phyloP scores from a whole-genome alignment of 2,888 invertebrate species.

The Amaurobius ferox region DNA sequence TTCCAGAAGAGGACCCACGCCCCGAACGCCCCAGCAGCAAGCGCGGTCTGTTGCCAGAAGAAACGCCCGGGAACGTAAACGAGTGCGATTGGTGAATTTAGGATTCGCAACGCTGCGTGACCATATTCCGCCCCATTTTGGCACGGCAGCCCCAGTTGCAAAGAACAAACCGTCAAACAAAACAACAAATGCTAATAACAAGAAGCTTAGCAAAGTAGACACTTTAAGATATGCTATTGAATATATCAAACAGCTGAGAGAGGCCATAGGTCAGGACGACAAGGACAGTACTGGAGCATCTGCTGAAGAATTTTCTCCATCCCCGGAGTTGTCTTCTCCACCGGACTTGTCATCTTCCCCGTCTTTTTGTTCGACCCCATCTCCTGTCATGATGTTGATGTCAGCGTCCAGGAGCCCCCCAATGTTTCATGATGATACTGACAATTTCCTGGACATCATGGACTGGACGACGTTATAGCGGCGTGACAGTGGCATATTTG shows the following conservation, averaged over 20 bases:
- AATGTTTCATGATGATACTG: conserved; percentile 42
- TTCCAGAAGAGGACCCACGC: conserved; percentile 35
- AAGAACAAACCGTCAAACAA: background rate
- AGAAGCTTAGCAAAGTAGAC: conserved; percentile 80
- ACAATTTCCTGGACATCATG: conserved; percentile 56
- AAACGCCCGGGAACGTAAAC: conserved; percentile 94
- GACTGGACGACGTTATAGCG: conserved; percentile 60
- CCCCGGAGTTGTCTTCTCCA: conserved; percentile 15
- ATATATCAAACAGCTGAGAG: conserved; percentile 90
- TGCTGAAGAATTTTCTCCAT: background rate
- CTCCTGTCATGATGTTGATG: conserved; percentile 45
- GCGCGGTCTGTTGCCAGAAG: conserved; percentile 89
- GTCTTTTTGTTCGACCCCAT: conserved; percentile 43
- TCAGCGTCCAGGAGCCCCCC: conserved; percentile 22
- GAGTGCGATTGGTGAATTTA: conserved; percentile 86
- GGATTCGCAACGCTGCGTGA: conserved; percentile 92
- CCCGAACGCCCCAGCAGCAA: conserved; percentile 63
- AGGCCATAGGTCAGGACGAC: conserved; percentile 75
- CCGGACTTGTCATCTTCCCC: conserved; percentile 28
- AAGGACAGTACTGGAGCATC: conserved; percentile 31
- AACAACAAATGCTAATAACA: conserved; percentile 64
- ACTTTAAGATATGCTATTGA: conserved; percentile 92
- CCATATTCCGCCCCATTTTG: conserved; percentile 83
- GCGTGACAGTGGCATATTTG: background rate
- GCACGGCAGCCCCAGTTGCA: background rate